Conservation (phyloP, 2,797 vertebrate species). For the Pagetopsis macropterus region DNA sequence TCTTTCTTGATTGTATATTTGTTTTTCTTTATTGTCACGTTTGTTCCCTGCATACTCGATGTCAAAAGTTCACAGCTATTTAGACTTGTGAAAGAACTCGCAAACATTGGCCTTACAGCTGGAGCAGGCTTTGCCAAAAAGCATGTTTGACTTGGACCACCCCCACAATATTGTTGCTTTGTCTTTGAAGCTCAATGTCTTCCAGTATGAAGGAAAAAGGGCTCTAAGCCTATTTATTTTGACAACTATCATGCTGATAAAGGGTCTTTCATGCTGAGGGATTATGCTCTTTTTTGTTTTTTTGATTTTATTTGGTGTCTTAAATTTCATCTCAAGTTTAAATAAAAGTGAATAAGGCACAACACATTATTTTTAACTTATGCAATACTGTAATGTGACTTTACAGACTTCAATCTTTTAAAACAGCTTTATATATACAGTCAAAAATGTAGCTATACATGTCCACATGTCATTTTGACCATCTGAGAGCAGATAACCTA, state of each 20-base stretch:
- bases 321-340: not conserved
- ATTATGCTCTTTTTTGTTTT: not conserved
- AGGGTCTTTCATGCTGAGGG: slow-evolving; percentile 13
- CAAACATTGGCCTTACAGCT: slow-evolving; percentile 11
- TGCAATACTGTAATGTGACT: not conserved
- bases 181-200: slow-evolving; percentile 2
- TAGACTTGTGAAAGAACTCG: not conserved
- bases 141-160: slow-evolving; percentile 1
- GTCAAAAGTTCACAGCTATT: not conserved
- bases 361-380: no score
- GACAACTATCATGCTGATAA: slow-evolving; percentile 18
- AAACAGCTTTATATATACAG: no score
- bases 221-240: slow-evolving; percentile 12
- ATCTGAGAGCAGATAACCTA: no score
- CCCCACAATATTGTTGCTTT: slow-evolving; percentile 11
- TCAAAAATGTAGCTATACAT: no score
- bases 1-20: slow-evolving; percentile 1
- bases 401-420: no score
- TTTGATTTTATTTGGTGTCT: no score
- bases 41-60: not conserved
- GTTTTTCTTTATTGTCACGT: not conserved
- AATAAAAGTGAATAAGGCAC: not conserved
- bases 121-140: slow-evolving; percentile 1
- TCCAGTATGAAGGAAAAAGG: not conserved
- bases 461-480: no score